Evolutionary conservation across 1,140 invertebrate species (phyloP), one percentile per base, ranked within the genome.

Genomic region (Lepidurus arcticus): DNA sequence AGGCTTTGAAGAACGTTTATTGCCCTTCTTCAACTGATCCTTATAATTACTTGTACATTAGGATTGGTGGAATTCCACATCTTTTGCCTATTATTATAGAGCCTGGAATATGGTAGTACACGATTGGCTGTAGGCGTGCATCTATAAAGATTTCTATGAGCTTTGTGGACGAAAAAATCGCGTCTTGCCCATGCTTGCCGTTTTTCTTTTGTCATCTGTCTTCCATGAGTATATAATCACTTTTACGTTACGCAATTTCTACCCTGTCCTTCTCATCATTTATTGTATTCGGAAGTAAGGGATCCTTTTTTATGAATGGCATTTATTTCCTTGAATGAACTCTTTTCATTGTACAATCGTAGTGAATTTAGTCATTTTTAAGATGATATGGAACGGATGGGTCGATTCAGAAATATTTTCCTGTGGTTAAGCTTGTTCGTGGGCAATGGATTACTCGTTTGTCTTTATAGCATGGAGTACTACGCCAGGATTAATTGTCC

Each of bases 101-200:
- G 93, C 92, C 8, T 98, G 97, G 96, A 98, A 98, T 84, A 88
- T 94, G 16, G 90, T 98, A 0, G 95, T 98, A 0, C 92, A 97
- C 83, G 94, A 97, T 80, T 99, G 95, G 95, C 86, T 98, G 0
- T 94, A 96, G 81, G 90, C 91, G 1, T 97, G 98, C 84, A 88
- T 99, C 24, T 98, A 97, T 84, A 91, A 90, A 82, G 96, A 97
- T 82, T 83, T 93, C n/a, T 90, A 90, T 73, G 88, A 88, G 77
- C 85, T 90, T 45, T 81, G 80, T 5, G 81, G 80, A 24, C 42
- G 77, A 42, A 78, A 76, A 21, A 78, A 78, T 42, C 78, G 77
- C 75, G 24, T 83, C 13, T 44, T 84, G 26, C 82, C 88, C 7
- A 88, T 88, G 84, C 84, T 85, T 1, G 83, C 84, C 44, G 89